These are phyloP conservation scores for Choloepus hoffmanni DNA, from an alignment of 2,113 vertebrate species.

Conservation along the genomic window DNA sequence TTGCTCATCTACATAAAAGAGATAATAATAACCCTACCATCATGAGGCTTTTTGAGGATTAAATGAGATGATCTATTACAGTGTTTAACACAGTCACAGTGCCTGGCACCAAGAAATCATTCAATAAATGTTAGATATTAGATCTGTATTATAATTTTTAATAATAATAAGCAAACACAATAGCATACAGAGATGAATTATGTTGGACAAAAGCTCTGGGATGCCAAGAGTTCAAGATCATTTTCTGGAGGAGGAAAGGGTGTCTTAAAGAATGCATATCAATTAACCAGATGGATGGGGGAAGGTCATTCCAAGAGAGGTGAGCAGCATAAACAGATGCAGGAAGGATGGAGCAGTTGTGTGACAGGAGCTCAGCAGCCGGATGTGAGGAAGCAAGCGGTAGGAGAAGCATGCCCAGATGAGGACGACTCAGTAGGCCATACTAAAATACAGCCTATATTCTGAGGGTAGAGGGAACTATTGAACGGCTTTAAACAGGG, in stretches of 20 bases:
- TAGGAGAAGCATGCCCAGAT: too few species aligned
- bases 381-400: fast-evolving
- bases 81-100: not conserved
- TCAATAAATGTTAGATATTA: not conserved
- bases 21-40: not conserved
- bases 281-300: not conserved
- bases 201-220: not conserved
- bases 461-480: not conserved
- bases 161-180: not conserved
- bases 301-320: not conserved
- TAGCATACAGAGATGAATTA: not conserved
- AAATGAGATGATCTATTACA: not conserved
- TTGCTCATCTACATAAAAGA: not conserved
- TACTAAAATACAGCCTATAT: not conserved
- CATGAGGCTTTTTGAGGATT: not conserved
- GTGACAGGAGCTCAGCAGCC: not conserved
- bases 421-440: fast-evolving
- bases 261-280: not conserved
- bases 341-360: fast-evolving
- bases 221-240: not conserved
- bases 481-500: not conserved
- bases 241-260: not conserved
- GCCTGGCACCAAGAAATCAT: not conserved
- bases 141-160: not conserved
- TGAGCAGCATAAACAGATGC: not conserved